phyloP scores from a whole-genome alignment of 2,113 vertebrate genomes.

The Dryoscopus gambensis region DNA sequence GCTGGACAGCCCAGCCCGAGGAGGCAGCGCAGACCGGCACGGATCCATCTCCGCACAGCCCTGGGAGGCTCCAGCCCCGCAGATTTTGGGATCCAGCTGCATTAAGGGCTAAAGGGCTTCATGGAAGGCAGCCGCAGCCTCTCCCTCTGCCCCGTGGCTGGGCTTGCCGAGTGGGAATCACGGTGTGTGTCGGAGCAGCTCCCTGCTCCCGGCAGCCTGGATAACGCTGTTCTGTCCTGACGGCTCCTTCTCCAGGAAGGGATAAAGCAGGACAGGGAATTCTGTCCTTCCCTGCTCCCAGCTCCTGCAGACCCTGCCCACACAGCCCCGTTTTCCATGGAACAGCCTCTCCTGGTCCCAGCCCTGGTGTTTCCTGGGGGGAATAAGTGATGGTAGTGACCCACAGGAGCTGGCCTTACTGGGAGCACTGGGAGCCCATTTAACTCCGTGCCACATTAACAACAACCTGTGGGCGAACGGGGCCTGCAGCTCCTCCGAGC shows the following conservation, averaged over 20 bases:
- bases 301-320: neutral
- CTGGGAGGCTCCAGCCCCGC: neutral
- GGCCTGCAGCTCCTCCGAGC: neutral
- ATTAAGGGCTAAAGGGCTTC: neutral
- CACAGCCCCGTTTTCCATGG: neutral
- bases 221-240: neutral
- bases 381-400: accelerated
- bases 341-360: neutral
- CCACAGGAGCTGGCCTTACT: neutral
- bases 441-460: accelerated
- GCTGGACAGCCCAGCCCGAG: neutral
- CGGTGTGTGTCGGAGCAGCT: neutral
- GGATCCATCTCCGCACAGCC: neutral
- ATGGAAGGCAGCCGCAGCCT: neutral
- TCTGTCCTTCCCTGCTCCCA: neutral
- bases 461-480: accelerated
- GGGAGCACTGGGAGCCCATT: neutral
- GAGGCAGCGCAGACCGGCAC: accelerated
- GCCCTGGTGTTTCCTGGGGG: accelerated
- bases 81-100: neutral
- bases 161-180: neutral
- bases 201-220: neutral
- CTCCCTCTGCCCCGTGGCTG: neutral
- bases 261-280: neutral
- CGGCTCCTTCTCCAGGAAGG: neutral